These are phyloP conservation scores for Philypnodon macrostomus DNA, from an alignment of 2,797 vertebrate genomes.

Conservation along the genomic window DNA sequence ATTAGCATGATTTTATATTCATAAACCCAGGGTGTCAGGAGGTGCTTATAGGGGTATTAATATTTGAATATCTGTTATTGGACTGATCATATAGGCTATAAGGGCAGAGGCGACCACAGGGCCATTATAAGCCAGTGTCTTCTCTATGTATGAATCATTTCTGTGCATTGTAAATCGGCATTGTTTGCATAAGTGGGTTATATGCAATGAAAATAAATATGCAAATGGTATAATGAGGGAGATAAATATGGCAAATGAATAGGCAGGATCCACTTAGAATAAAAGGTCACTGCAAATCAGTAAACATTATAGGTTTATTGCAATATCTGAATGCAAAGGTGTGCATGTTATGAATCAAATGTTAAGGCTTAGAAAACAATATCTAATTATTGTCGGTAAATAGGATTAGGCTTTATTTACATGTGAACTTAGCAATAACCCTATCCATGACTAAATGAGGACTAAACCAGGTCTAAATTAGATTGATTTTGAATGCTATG, in stretches of 20 bases:
- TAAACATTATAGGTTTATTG: not conserved
- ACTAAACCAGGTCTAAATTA: too few relatives aligned
- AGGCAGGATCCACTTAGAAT: not conserved
- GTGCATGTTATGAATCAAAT: too few relatives aligned
- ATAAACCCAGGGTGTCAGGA: conserved; percentile 34
- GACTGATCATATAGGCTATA: conserved; percentile 24
- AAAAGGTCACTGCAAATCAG: conserved; percentile 7
- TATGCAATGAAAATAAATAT: conserved; percentile 13
- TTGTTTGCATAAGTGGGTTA: conserved; percentile 17
- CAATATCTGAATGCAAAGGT: not conserved
- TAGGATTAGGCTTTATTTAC: too few relatives aligned
- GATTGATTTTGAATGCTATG: too few relatives aligned
- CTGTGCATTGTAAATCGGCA: conserved; percentile 1
- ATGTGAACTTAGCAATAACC: too few relatives aligned
- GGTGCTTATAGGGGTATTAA: conserved; percentile 42
- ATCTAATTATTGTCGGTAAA: too few relatives aligned
- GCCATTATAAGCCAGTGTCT: conserved; percentile 33
- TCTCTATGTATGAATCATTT: conserved; percentile 1
- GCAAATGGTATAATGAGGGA: not conserved
- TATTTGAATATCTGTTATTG: conserved; percentile 50
- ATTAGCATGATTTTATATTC: conserved; percentile 51
- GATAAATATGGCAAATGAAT: not conserved
- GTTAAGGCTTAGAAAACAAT: not conserved
- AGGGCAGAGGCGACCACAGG: conserved; percentile 15
- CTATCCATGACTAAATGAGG: too few relatives aligned